A percentile compares a stretch with the other conserved stretches of the same genome.
Evolutionary conservation across 1,140 invertebrate species (phyloP).

Genomic region (Caerostris extrusa): DNA sequence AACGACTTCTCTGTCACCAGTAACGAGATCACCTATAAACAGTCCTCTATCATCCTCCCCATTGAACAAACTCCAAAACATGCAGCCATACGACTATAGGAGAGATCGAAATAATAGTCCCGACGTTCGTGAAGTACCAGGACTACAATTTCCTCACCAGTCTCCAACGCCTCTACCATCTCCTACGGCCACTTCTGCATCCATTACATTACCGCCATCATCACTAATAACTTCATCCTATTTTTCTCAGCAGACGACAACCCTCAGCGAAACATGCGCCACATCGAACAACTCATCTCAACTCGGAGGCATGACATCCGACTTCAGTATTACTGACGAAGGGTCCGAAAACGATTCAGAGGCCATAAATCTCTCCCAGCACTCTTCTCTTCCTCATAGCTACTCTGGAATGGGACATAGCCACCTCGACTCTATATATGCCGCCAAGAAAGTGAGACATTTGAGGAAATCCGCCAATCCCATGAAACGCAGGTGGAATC

Average conservation of each 20-base stretch:
- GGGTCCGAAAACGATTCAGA: conserved; percentile 79
- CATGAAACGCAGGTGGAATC: conserved; percentile 95
- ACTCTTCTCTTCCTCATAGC: conserved; percentile 22
- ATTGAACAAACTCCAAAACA: conserved; percentile 93
- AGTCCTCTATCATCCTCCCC: conserved; percentile 87
- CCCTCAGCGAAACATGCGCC: conserved; percentile 49
- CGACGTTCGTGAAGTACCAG: conserved; percentile 43
- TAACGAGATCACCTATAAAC: conserved; percentile 78
- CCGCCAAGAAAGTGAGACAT: conserved; percentile 82
- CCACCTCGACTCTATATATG: conserved; percentile 79
- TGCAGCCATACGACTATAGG: conserved; percentile 97
- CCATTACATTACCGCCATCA: conserved; percentile 79
- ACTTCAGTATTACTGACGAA: conserved; percentile 77
- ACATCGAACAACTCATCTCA: conserved; percentile 60
- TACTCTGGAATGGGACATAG: conserved; percentile 60
- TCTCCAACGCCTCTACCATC: conserved; percentile 80
- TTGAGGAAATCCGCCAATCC: conserved; percentile 91
- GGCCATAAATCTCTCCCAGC: conserved; percentile 79
- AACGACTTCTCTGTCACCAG: conserved; percentile 76
- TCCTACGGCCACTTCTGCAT: conserved; percentile 78
- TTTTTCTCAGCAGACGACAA: conserved; percentile 80
- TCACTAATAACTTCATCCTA: conserved; percentile 78
- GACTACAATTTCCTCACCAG: conserved; percentile 59
- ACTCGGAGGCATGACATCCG: conserved; percentile 65
- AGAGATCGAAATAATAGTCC: conserved; percentile 80